Evolutionary conservation across 2,113 vertebrate genomes (phyloP).

Genomic region (Notiomystis cincta): DNA sequence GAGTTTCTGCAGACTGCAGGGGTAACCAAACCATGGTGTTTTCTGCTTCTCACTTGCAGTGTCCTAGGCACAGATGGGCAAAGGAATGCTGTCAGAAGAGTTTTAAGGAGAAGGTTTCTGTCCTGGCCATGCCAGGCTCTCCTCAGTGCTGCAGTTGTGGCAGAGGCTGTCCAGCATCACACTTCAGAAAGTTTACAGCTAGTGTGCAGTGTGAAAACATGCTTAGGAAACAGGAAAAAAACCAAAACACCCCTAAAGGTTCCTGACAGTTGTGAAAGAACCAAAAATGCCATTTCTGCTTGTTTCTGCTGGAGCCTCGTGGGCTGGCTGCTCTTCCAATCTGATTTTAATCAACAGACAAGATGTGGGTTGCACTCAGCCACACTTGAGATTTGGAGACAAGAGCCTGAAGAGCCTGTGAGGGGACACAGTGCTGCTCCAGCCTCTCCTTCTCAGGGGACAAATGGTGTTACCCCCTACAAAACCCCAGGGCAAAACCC

Average conservation of each 20-base stretch:
- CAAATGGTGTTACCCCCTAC: background rate
- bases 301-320: background rate
- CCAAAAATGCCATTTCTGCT: background rate
- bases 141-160: background rate
- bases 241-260: background rate
- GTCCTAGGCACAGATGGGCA: too few relatives aligned
- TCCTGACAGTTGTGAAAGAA: background rate
- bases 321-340: background rate
- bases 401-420: background rate
- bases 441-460: rapidly evolving
- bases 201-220: background rate
- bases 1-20: background rate
- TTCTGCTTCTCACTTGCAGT: background rate
- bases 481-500: background rate
- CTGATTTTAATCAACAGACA: background rate
- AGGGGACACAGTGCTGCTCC: background rate
- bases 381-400: background rate
- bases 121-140: background rate
- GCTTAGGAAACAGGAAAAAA: background rate
- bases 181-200: background rate
- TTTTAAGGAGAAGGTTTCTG: background rate
- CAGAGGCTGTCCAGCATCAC: background rate
- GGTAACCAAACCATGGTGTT: background rate
- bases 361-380: background rate
- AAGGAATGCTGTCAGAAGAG: background rate